These are phyloP conservation scores for Sebastes flavidus DNA, from an alignment of 2,797 vertebrate genomes.

Conservation along the genomic window DNA sequence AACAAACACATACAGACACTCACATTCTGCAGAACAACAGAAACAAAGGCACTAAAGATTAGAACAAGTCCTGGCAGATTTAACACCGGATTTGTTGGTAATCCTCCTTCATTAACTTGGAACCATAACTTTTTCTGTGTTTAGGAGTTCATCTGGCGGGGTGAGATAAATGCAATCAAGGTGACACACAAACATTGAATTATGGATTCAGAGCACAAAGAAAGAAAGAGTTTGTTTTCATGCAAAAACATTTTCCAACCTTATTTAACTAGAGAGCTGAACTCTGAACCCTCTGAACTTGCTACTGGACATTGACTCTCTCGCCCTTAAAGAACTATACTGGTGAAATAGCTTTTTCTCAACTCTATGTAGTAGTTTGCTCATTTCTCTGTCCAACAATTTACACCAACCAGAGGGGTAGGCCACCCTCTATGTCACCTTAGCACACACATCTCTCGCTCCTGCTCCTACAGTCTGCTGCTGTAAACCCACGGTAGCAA, in stretches of 20 bases:
- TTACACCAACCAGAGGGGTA: not conserved
- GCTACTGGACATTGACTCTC: not conserved
- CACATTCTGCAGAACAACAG: not conserved
- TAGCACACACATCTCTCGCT: not conserved
- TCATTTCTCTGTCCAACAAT: not conserved
- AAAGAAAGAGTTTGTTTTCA: not conserved
- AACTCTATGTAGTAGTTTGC: not conserved
- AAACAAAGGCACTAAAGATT: constrained; percentile 1
- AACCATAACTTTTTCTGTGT: not conserved
- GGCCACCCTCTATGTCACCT: not conserved
- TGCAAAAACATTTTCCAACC: not conserved
- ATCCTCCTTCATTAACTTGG: constrained; percentile 13
- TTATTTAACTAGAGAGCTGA: not conserved
- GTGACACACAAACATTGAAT: not conserved
- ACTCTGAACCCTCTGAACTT: not conserved
- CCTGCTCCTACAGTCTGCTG: not conserved
- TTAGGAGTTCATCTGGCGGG: not conserved
- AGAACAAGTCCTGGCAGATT: constrained; percentile 1
- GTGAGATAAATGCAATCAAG: constrained; percentile 3
- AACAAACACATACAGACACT: not conserved
- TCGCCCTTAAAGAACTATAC: not conserved
- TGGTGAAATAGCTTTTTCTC: not conserved
- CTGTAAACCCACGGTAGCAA: not conserved
- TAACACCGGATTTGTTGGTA: not conserved
- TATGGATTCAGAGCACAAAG: not conserved